A percentile compares a stretch with the other conserved stretches of the same genome.
Evolutionary conservation across 2,797 vertebrate genomes (phyloP).

Genomic region (Centropyge bicolor): DNA sequence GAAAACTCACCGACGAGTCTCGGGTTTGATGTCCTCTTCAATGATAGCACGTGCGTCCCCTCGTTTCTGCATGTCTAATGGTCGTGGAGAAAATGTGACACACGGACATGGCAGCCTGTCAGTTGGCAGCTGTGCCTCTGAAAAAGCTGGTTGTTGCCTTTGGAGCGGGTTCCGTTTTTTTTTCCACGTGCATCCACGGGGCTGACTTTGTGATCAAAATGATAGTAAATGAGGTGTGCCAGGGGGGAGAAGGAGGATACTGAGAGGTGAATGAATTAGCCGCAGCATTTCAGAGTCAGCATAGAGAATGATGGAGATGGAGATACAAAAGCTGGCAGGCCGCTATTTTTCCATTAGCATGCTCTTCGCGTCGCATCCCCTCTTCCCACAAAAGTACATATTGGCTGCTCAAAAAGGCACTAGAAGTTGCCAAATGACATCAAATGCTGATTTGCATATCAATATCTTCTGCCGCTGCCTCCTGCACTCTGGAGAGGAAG

Average conservation of each 20-base stretch:
- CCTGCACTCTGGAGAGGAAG: conserved; percentile 22
- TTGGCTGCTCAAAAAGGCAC: conserved; percentile 20
- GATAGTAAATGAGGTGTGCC: conserved; percentile 67
- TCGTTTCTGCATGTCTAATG: conserved; percentile 44
- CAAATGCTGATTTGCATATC: conserved; percentile 53
- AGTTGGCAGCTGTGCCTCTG: conserved; percentile 69
- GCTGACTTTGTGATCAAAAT: conserved; percentile 67
- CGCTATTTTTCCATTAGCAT: conserved; percentile 48
- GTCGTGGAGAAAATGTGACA: conserved; percentile 26
- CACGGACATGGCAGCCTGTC: conserved; percentile 55
- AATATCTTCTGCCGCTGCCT: conserved; percentile 35
- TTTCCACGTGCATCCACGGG: conserved; percentile 44
- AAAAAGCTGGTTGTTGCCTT: conserved; percentile 56
- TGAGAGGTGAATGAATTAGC: conserved; percentile 52
- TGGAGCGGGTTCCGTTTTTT: conserved; percentile 52
- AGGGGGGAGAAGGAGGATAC: conserved; percentile 52
- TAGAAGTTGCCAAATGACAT: conserved; percentile 44
- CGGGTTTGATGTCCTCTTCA: conserved; percentile 38
- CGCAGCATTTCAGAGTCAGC: conserved; percentile 43
- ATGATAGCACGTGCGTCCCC: conserved; percentile 26
- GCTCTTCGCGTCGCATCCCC: conserved; percentile 30
- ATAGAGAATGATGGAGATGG: conserved; percentile 40
- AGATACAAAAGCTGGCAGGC: conserved; percentile 34
- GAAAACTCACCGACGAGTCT: conserved; percentile 2
- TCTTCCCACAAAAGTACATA: conserved; percentile 28